A percentile compares a stretch with the other conserved stretches of the same genome.
These are phyloP conservation scores for Ochotona princeps DNA, from an alignment of 2,113 vertebrate genomes.

Conservation along the genomic window DNA sequence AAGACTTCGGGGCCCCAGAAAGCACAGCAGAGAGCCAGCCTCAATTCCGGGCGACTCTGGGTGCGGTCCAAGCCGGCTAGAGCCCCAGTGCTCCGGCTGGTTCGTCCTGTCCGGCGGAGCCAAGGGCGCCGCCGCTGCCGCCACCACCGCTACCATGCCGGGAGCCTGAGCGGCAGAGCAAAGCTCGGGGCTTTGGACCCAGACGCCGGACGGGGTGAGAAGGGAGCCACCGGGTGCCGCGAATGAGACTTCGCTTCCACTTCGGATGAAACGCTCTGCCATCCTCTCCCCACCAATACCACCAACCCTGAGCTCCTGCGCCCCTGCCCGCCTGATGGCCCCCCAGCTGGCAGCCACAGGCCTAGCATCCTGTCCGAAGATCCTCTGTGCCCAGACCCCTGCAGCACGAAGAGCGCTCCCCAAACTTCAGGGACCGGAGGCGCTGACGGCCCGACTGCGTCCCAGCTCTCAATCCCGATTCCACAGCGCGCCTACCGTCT, in stretches of 20 bases:
- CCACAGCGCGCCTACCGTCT: slow-evolving; percentile 92
- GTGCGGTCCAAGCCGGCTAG: not conserved
- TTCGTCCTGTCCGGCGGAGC: not conserved
- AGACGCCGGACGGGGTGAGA: not conserved
- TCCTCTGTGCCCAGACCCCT: slow-evolving; percentile 61
- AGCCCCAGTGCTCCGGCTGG: not conserved
- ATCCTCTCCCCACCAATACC: not conserved
- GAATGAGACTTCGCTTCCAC: slow-evolving; percentile 54
- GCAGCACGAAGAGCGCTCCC: slow-evolving; percentile 71
- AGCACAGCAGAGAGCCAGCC: not conserved
- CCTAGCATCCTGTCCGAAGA: slow-evolving; percentile 50
- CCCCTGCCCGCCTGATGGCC: slow-evolving; percentile 18
- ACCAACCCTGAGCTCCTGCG: not conserved
- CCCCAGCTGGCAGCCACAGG: slow-evolving; percentile 19
- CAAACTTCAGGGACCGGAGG: slow-evolving; percentile 70
- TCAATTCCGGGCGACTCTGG: not conserved
- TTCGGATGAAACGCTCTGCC: slow-evolving; percentile 41
- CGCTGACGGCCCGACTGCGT: slow-evolving; percentile 36
- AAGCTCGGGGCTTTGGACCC: not conserved
- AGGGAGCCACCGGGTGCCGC: not conserved
- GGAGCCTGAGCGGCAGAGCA: not conserved
- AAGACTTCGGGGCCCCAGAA: slow-evolving; percentile 18
- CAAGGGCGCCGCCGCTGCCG: not conserved
- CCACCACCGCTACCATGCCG: not conserved
- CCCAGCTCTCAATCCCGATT: slow-evolving; percentile 62